Evolutionary conservation across 2,888 invertebrate genomes (phyloP), one percentile per base, ranked within the genome.

Genomic region (Homarus gammarus): DNA sequence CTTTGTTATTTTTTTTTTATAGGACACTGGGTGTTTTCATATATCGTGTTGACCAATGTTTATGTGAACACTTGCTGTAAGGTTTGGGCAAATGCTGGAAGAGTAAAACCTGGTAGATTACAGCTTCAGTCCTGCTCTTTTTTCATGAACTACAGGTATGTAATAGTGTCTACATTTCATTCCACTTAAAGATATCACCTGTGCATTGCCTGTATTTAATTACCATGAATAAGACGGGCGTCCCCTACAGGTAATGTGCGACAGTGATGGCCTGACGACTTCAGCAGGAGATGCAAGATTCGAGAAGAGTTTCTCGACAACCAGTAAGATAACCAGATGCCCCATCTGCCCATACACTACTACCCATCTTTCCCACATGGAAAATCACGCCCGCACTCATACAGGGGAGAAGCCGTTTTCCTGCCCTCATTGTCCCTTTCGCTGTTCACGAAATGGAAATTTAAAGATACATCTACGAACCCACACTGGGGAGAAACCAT

Each of bases 271-370:
- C 70, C 77, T 27, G 49, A 33, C 22, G 70, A 79, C 86, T 22
- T 5, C 27, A 31, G 33, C 33, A 22, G 56, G 49, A 68, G 49
- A 70, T 40, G 31, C 49, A 49, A 31, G 18, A 51, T 27, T 27
- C 22, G 27, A 44, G 51, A 56, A 56, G 18, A 15, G 12, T 27
- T 44, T 27, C 12, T 68, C 68, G 12, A 36, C 31, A 12, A 72
- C 89, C 8, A 81, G 84, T 51, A 87, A 77, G 72, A 86, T 84
- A 38, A 86, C 83, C 51, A 73, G 40, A 31, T 91, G 91, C 51
- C 79, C 77, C 61, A 77, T 86, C 72, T 91, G 91, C 64, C 61
- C 89, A 27, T 89, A 86, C 82, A 73, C 89, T n/a, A 86, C 81
- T 31, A 84, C 56, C 49, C 89, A 89, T 56, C 81, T 85, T 36